Evolutionary conservation across 1,140 invertebrate species (phyloP), one percentile per base, ranked within the genome.

Genomic region (Melitaea cinxia): DNA sequence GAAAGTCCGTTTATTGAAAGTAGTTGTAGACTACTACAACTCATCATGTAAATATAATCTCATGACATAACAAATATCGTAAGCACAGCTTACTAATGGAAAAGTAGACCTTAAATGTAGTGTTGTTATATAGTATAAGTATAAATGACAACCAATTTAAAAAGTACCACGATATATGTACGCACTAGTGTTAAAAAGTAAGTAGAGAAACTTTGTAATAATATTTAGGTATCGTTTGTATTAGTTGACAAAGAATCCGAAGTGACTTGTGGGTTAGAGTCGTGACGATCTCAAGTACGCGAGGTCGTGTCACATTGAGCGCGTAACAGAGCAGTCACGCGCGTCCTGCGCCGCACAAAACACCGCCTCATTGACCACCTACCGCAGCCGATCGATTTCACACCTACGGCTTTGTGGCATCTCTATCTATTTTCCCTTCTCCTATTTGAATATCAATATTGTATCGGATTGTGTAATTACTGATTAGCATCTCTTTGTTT

Each of bases 371-470:
- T 78, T 68, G 42, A 58, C 62, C 63, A 71, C 55, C 68, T 77
- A 82, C 70, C 77, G 75, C 65, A 75, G 67, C 65, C 65, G 73
- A 83, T 86, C 72, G 77, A 86, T 88, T 86, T 85, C 77, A 86
- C 77, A 77, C 74, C 59, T 55, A 62, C 62, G 60, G 73, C 68
- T 69, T 68, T 75, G 62, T 68, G 60, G 68, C 62, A 75, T 45
- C 69, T 74, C 62, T 73, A 77, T 75, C 70, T 78, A 74, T 83
- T 85, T 78, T 78, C 75, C 70, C 73, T 79, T 80, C 75, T 70
- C 68, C 67, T 73, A 78, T 80, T 83, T 72, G 53, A 71, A 77
- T 83, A 67, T 77, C 65, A 77, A 77, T 78, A 45, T 55, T 47
- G 45, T 26, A 67, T 56, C 49, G 56, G 14, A 60, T 54, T 61